phyloP scores from a whole-genome alignment of 2,113 vertebrate genomes.

The Melanostigma gelatinosum region DNA sequence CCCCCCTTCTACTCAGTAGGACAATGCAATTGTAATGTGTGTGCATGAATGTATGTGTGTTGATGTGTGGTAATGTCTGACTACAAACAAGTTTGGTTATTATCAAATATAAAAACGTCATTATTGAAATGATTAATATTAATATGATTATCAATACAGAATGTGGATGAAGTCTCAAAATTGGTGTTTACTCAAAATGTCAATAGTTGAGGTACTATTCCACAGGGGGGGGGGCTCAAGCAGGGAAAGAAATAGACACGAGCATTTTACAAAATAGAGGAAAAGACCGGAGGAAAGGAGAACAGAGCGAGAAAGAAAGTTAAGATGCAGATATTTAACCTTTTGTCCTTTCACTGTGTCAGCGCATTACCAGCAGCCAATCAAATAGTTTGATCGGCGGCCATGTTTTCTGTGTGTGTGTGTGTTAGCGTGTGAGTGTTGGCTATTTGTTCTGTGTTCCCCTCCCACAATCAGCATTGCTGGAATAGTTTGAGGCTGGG shows the following conservation, averaged over 20 bases:
- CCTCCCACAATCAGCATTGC: conserved; percentile 67
- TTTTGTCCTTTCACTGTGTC: conserved; percentile 41
- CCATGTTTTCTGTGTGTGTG: conserved; percentile 15
- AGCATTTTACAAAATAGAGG: not conserved
- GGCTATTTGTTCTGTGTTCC: conserved; percentile 47
- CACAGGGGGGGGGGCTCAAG: not conserved
- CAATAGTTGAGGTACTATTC: not conserved
- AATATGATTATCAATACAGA: not conserved
- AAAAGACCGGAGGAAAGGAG: not conserved
- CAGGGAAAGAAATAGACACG: not conserved
- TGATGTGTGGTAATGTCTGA: conserved; percentile 38
- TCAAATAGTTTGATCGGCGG: conserved; percentile 36
- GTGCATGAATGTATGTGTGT: conserved; percentile 18
- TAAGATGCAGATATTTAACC: conserved; percentile 43
- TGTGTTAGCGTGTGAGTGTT: conserved; percentile 23
- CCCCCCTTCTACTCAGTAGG: conserved; percentile 35
- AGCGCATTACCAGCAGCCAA: conserved; percentile 49
- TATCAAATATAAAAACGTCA: not conserved
- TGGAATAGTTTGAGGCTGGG: conserved; percentile 72
- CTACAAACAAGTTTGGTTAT: not conserved
- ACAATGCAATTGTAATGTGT: conserved; percentile 74
- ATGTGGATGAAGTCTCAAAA: not conserved
- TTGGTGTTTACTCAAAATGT: not conserved
- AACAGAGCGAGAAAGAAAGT: conserved; percentile 18
- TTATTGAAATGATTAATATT: not conserved